Percentiles rank a stretch among this genome's conserved stretches.
Conservation (phyloP, 2,113 vertebrate species). For the Alosa alosa region DNA sequence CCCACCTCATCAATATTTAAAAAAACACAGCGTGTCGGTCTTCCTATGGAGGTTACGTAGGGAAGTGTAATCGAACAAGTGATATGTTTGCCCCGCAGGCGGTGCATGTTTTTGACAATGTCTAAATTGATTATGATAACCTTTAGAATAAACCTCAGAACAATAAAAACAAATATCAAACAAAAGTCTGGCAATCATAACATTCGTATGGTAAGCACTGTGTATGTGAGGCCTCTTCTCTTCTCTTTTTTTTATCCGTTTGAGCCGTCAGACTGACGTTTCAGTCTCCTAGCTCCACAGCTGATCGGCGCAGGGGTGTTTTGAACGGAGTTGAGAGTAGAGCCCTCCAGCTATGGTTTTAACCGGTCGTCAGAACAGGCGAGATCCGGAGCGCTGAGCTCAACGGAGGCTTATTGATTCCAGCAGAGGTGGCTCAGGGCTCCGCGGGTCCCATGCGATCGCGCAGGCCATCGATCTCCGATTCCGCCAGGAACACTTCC, state of each 20-base stretch:
- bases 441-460: constrained; percentile 43
- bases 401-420: constrained; percentile 59
- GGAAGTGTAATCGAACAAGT: not conserved
- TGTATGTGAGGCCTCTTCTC: too few relatives aligned
- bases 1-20: not conserved
- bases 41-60: not conserved
- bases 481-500: constrained; percentile 49
- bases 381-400: constrained; percentile 46
- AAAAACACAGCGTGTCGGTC: not conserved
- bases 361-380: not conserved
- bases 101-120: not conserved
- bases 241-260: not conserved
- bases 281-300: not conserved
- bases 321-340: not conserved
- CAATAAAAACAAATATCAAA: too few relatives aligned
- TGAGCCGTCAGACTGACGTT: not conserved
- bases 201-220: too few relatives aligned
- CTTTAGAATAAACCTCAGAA: too few relatives aligned
- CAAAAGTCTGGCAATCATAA: too few relatives aligned
- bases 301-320: not conserved
- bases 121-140: too few relatives aligned
- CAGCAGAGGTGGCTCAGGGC: constrained; percentile 45
- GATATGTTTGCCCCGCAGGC: not conserved
- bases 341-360: not conserved
- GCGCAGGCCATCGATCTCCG: constrained; percentile 52